phyloP scores from a whole-genome alignment of 2,797 vertebrate species.

The Melopsittacus undulatus region DNA sequence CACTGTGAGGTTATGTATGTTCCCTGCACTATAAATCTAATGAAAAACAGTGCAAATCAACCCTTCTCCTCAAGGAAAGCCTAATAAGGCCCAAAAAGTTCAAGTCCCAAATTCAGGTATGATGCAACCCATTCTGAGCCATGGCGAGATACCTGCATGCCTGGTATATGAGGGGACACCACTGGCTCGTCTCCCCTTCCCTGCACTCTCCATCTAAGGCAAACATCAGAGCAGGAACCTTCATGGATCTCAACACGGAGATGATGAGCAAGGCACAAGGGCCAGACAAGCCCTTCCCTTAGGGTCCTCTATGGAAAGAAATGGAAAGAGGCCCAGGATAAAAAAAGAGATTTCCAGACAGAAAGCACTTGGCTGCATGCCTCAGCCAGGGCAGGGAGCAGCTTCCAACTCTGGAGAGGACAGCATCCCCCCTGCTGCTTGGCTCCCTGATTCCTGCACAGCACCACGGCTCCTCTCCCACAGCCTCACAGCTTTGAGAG shows the following conservation, averaged over 20 bases:
- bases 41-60: not conserved
- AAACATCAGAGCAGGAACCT: not conserved
- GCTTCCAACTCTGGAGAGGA: not conserved
- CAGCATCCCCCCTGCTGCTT: not conserved
- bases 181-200: not conserved
- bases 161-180: not conserved
- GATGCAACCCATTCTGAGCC: not conserved
- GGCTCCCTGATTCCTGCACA: not conserved
- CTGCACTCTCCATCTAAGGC: not conserved
- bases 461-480: not conserved
- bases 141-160: not conserved
- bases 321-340: slow-evolving; percentile 8
- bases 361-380: not conserved
- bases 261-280: not conserved
- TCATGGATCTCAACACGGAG: not conserved
- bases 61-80: not conserved
- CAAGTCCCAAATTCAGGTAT: not conserved
- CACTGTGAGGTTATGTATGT: fast-evolving
- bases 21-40: not conserved
- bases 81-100: not conserved
- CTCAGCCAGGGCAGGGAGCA: not conserved
- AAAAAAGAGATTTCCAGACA: not conserved
- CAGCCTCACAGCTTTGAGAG: not conserved
- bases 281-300: not conserved
- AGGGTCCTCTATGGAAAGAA: not conserved